Percentiles rank a stretch among this genome's conserved stretches.
These are phyloP conservation scores for Crocidura indochinensis DNA, from an alignment of 2,797 vertebrate genomes.

Conservation along the genomic window DNA sequence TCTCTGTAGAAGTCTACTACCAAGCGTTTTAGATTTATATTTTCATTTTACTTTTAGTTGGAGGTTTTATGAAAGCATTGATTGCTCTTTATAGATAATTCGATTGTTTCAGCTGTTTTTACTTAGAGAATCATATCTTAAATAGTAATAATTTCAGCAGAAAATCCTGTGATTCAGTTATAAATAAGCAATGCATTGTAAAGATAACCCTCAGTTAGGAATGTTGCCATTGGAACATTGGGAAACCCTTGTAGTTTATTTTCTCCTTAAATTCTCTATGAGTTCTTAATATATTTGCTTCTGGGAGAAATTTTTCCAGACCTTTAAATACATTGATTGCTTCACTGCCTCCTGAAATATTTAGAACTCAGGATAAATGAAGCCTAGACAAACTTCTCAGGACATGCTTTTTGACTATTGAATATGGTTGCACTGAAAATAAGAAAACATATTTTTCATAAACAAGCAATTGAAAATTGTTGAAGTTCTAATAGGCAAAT, in stretches of 20 bases:
- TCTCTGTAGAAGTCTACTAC: slow-evolving; percentile 41
- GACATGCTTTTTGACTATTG: slow-evolving; percentile 41
- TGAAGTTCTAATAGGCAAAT: slow-evolving; percentile 40
- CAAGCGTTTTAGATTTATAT: slow-evolving; percentile 46
- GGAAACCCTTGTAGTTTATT: background rate
- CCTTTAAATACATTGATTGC: slow-evolving; percentile 21
- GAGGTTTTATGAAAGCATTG: slow-evolving; percentile 17
- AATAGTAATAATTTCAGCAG: slow-evolving; percentile 41
- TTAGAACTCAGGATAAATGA: slow-evolving; percentile 53
- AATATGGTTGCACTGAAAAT: slow-evolving; percentile 53
- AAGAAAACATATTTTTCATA: slow-evolving; percentile 53
- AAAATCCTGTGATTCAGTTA: slow-evolving; percentile 58
- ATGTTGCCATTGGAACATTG: slow-evolving; percentile 19
- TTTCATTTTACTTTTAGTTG: slow-evolving; percentile 54
- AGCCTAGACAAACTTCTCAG: slow-evolving; percentile 35
- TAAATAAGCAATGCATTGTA: slow-evolving; percentile 39
- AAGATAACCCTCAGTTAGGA: slow-evolving; percentile 1
- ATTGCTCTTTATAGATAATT: slow-evolving; percentile 50
- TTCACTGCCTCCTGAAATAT: slow-evolving; percentile 44
- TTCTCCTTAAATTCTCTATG: slow-evolving; percentile 10
- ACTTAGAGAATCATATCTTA: slow-evolving; percentile 61
- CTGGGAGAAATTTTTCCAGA: slow-evolving; percentile 27
- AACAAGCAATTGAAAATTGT: slow-evolving; percentile 52
- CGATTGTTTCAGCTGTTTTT: slow-evolving; percentile 22
- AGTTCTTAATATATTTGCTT: slow-evolving; percentile 64